Conservation (phyloP, 2,888 invertebrate genomes). For the Aplocera efformata region DNA sequence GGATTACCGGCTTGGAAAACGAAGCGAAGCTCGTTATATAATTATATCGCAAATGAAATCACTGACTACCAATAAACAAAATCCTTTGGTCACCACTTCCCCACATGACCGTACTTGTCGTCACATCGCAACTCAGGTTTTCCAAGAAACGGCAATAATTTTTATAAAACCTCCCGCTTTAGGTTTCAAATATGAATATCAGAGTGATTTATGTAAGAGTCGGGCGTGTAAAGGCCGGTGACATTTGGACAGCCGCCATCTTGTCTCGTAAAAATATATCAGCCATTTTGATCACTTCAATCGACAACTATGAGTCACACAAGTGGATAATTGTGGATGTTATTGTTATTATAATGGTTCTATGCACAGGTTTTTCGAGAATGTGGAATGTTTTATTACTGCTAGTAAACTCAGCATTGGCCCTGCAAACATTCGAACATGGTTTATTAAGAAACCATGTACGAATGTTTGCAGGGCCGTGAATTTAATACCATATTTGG, state of each 20-base stretch:
- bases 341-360: not conserved
- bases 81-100: conserved; percentile 27
- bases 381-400: no score
- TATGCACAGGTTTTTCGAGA: not conserved
- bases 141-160: conserved; percentile 64
- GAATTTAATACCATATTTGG: no score
- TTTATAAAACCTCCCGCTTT: conserved; percentile 49
- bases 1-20: no score
- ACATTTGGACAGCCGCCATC: conserved; percentile 40
- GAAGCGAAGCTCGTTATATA: no score
- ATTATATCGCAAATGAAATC: no score
- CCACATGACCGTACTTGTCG: conserved; percentile 31
- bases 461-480: no score
- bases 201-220: conserved; percentile 52
- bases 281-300: conserved; percentile 22
- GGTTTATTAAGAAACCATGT: no score
- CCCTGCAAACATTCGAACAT: no score
- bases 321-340: conserved; percentile 6
- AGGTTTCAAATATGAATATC: conserved; percentile 69
- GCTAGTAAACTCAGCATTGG: no score
- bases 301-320: conserved; percentile 21
- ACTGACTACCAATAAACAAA: no score
- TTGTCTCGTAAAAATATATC: conserved; percentile 18
- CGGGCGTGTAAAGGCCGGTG: conserved; percentile 37
- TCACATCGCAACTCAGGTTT: conserved; percentile 51